These are phyloP conservation scores for Chaetophractus vellerosus DNA, from an alignment of 2,797 vertebrate species.

Conservation along the genomic window DNA sequence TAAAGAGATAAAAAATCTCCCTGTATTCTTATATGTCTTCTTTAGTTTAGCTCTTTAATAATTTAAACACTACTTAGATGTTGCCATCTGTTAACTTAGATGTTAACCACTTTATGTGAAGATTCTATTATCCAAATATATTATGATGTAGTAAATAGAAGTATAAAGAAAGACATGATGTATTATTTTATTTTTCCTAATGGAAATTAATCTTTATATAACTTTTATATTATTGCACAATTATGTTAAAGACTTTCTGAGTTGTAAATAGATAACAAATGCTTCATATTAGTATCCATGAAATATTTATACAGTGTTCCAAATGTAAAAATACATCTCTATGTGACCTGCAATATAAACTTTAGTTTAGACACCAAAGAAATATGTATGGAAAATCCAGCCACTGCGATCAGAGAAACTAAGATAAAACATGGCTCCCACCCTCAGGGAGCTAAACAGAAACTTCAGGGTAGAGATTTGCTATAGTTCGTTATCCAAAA, in stretches of 20 bases:
- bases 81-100: no score
- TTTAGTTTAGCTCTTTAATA: constrained; percentile 17
- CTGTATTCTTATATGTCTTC: not conserved
- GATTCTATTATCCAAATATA: constrained; percentile 39
- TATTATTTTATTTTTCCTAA: not conserved
- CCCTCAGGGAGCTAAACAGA: not conserved
- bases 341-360: not conserved
- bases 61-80: not conserved
- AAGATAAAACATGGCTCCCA: not conserved
- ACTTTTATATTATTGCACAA: not conserved
- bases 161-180: not conserved
- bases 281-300: not conserved
- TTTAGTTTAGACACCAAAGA: not conserved
- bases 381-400: constrained; percentile 37
- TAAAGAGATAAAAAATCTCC: not conserved
- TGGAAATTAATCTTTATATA: not conserved
- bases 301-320: not conserved
- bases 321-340: not conserved
- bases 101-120: not conserved
- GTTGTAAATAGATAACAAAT: not conserved
- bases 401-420: not conserved
- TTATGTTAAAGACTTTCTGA: not conserved
- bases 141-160: not conserved
- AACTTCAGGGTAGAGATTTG: not conserved
- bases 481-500: not conserved